These are phyloP conservation scores for Atlantisia rogersi DNA, from an alignment of 2,113 vertebrate genomes.

Conservation along the genomic window DNA sequence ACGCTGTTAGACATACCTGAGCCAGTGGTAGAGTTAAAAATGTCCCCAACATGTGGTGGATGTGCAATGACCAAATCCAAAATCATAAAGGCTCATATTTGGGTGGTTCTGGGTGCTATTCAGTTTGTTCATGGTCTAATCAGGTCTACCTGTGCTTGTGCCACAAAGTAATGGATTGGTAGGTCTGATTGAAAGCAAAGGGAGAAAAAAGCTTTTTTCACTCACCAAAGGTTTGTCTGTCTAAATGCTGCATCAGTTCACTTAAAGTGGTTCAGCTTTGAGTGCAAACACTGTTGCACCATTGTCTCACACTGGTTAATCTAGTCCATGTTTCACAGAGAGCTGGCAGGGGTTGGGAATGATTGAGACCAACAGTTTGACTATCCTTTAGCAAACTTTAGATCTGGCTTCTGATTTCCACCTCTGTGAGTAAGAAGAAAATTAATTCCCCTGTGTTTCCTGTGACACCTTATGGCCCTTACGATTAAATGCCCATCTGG, in stretches of 20 bases:
- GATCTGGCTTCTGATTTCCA: not conserved
- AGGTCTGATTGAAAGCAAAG: slow-evolving; percentile 39
- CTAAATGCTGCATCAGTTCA: slow-evolving; percentile 61
- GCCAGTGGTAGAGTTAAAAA: not conserved
- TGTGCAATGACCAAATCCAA: slow-evolving; percentile 49
- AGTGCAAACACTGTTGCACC: slow-evolving; percentile 46
- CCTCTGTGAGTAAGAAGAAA: not conserved
- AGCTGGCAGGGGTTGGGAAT: not conserved
- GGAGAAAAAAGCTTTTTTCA: slow-evolving; percentile 44
- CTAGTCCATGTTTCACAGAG: not conserved
- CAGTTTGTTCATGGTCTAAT: not conserved
- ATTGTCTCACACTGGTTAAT: slow-evolving; percentile 25
- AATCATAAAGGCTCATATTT: slow-evolving; percentile 29
- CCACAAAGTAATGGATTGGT: slow-evolving; percentile 8
- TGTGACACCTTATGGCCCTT: not conserved
- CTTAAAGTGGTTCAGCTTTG: slow-evolving; percentile 55
- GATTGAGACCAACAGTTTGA: not conserved
- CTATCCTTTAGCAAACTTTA: not conserved
- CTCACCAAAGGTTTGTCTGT: slow-evolving; percentile 68
- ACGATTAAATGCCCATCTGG: not conserved
- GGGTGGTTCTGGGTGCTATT: slow-evolving; percentile 51
- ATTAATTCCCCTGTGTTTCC: not conserved
- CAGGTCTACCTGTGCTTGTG: slow-evolving; percentile 33
- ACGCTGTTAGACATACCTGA: not conserved
- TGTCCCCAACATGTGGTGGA: not conserved